Evolutionary conservation across 2,888 invertebrate genomes (phyloP).

Genomic region (Drosophila fulvimacula): DNA sequence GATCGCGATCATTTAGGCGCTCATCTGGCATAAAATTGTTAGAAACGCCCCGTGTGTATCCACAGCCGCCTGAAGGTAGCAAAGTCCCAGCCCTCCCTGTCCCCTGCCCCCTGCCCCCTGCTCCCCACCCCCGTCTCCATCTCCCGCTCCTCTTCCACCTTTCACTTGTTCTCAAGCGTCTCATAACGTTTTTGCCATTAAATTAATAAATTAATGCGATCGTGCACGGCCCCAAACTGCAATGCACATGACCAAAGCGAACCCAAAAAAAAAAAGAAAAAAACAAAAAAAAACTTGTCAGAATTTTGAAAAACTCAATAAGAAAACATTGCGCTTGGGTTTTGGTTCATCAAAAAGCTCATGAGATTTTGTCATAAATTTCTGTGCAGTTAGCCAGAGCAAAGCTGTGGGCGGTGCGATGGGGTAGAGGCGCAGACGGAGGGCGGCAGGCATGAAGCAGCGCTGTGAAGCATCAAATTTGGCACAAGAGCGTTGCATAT

Average conservation of each 20-base stretch:
- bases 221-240: slow-evolving; percentile 54
- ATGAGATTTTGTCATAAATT: slow-evolving; percentile 63
- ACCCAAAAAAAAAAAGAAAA: slow-evolving; percentile 8
- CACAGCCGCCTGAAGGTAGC: slow-evolving; percentile 34
- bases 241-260: slow-evolving; percentile 26
- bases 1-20: slow-evolving; percentile 80
- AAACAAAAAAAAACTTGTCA: slow-evolving; percentile 48
- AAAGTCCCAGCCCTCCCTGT: background rate
- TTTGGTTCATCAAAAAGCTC: slow-evolving; percentile 51
- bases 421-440: background rate
- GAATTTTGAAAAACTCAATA: no score
- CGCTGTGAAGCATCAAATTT: background rate
- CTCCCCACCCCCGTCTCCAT: background rate
- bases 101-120: background rate
- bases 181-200: slow-evolving; percentile 82
- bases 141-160: background rate
- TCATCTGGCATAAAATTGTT: slow-evolving; percentile 82
- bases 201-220: slow-evolving; percentile 83
- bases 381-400: slow-evolving; percentile 44
- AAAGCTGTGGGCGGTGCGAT: background rate
- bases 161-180: slow-evolving; percentile 14
- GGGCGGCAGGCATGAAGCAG: background rate
- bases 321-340: slow-evolving; percentile 19
- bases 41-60: slow-evolving; percentile 81
- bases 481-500: slow-evolving; percentile 40